A percentile compares a stretch with the other conserved stretches of the same genome.
phyloP scores from a whole-genome alignment of 2,888 invertebrate species.

The Aspidiotus destructor region DNA sequence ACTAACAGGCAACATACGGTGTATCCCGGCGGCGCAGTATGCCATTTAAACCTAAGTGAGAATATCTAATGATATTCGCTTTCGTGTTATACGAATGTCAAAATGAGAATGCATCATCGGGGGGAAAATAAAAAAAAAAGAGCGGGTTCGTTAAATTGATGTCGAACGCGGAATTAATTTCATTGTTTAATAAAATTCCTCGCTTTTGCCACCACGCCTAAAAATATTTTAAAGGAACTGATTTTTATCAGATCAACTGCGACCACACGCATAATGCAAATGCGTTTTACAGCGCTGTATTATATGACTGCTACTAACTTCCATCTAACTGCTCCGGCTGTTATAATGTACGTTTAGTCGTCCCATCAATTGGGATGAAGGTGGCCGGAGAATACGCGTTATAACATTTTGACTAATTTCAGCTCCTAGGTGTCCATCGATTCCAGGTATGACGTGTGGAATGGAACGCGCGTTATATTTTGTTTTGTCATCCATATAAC shows the following conservation, averaged over 20 bases:
- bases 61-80: no score
- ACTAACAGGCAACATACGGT: no score
- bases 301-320: no score
- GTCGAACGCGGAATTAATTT: conserved; percentile 11
- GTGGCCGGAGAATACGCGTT: conserved; percentile 1
- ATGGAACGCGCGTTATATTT: neutral
- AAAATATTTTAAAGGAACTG: conserved; percentile 7
- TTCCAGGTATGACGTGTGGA: neutral
- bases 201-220: conserved; percentile 8
- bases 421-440: conserved; percentile 16
- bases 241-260: conserved; percentile 17
- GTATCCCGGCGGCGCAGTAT: no score
- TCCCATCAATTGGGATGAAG: conserved; percentile 13
- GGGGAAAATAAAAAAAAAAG: no score
- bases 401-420: conserved; percentile 10
- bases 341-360: conserved; percentile 6
- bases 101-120: no score
- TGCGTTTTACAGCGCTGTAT: neutral
- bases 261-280: conserved; percentile 12
- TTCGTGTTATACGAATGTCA: no score
- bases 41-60: no score
- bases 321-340: neutral
- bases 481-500: neutral
- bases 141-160: neutral
- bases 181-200: conserved; percentile 11